Evolutionary conservation across 1,140 invertebrate species (phyloP).

Genomic region (Magallana angulata): DNA sequence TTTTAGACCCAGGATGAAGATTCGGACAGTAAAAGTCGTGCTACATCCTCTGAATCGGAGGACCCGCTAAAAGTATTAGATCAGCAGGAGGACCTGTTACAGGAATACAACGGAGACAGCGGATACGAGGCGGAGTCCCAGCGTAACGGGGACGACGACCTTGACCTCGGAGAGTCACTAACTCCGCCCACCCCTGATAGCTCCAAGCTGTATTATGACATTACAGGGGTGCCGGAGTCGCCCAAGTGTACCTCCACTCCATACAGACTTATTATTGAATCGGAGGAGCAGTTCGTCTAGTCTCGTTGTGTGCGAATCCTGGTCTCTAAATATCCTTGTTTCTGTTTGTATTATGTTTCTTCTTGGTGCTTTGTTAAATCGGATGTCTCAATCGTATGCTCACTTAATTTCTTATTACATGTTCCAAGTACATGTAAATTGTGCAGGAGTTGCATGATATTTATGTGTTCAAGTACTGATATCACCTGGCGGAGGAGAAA

Average conservation of each 20-base stretch:
- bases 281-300: constrained; percentile 27
- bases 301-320: neutral
- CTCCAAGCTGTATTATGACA: constrained; percentile 54
- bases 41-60: neutral
- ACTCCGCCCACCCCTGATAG: constrained; percentile 50
- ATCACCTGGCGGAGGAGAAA: neutral
- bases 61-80: constrained; percentile 53
- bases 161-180: constrained; percentile 29
- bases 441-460: too few species aligned
- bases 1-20: constrained; percentile 33
- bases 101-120: constrained; percentile 69
- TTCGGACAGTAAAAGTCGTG: neutral
- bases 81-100: constrained; percentile 40
- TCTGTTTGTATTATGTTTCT: neutral
- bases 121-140: constrained; percentile 71
- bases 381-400: constrained; percentile 1
- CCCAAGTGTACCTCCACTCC: constrained; percentile 54
- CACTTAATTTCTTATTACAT: neutral
- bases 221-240: constrained; percentile 40
- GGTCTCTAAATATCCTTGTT: neutral
- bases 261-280: constrained; percentile 37
- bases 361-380: neutral
- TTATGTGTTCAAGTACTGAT: too few species aligned
- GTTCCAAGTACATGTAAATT: too few species aligned
- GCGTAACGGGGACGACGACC: constrained; percentile 42